Conservation (phyloP, 2,888 invertebrate species). For the Aleiodes alternator region DNA sequence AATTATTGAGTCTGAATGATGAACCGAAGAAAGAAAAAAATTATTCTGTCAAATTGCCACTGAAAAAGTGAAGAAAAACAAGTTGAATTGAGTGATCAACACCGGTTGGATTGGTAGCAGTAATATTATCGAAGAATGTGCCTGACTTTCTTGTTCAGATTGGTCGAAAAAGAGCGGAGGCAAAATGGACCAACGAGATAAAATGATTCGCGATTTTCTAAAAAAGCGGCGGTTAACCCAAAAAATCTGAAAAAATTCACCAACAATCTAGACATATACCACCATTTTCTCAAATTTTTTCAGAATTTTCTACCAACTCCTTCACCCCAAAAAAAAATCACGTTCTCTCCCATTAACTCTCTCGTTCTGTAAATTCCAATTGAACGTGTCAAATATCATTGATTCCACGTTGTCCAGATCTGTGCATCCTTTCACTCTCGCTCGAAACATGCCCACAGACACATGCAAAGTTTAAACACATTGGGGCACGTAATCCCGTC, state of each 20-base stretch:
- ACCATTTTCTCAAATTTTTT: too few species aligned
- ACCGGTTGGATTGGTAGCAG: neutral
- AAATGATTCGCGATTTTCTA: too few species aligned
- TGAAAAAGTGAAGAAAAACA: neutral
- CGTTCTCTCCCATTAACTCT: neutral
- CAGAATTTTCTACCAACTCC: too few species aligned
- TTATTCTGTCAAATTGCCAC: neutral
- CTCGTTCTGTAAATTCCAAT: neutral
- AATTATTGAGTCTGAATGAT: too few species aligned
- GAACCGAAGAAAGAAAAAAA: too few species aligned
- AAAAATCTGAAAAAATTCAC: too few species aligned
- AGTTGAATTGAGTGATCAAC: neutral
- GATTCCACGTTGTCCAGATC: neutral
- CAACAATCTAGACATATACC: too few species aligned
- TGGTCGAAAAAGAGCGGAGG: neutral
- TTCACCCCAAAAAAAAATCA: too few species aligned
- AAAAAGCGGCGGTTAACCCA: too few species aligned
- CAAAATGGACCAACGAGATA: too few species aligned
- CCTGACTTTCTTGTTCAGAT: neutral
- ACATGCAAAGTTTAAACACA: conserved; percentile 4
- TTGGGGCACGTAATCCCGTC: conserved; percentile 26
- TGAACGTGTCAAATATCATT: conserved; percentile 10
- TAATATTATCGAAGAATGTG: neutral
- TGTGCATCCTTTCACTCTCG: conserved; percentile 48
- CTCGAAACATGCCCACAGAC: conserved; percentile 25